Conservation (phyloP, 2,888 invertebrate genomes). For the Dynastes grantii region DNA sequence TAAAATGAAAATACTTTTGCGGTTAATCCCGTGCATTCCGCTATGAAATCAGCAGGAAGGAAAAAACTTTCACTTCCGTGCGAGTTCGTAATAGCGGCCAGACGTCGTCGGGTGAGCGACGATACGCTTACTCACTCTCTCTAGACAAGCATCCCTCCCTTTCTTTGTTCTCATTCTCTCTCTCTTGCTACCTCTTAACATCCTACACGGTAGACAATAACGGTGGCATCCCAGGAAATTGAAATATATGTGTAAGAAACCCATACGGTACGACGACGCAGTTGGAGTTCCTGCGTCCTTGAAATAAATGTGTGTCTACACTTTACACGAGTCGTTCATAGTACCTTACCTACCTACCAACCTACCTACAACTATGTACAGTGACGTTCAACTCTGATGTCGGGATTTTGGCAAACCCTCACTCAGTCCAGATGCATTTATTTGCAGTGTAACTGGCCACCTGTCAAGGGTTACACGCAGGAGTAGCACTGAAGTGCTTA, state of each 20-base stretch:
- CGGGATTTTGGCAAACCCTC: too few species aligned
- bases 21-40: too few species aligned
- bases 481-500: too few species aligned
- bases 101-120: background rate
- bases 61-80: slow-evolving; percentile 31
- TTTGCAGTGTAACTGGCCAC: too few species aligned
- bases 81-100: background rate
- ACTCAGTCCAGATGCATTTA: too few species aligned
- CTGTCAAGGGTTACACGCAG: too few species aligned
- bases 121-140: background rate
- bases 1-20: too few species aligned
- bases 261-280: background rate
- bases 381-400: too few species aligned
- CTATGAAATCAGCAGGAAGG: too few species aligned
- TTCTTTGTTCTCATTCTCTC: background rate
- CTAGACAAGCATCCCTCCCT: background rate
- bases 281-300: slow-evolving; percentile 14
- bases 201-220: background rate
- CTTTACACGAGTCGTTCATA: background rate
- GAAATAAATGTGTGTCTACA: background rate
- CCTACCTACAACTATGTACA: too few species aligned
- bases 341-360: too few species aligned
- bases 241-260: background rate
- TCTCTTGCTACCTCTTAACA: background rate
- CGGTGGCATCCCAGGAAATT: slow-evolving; percentile 8